Evolutionary conservation across 30 jellyfish, hydroid and myxozoan genomes (phyloP).

Genomic region (Nemopilema nomurai): DNA sequence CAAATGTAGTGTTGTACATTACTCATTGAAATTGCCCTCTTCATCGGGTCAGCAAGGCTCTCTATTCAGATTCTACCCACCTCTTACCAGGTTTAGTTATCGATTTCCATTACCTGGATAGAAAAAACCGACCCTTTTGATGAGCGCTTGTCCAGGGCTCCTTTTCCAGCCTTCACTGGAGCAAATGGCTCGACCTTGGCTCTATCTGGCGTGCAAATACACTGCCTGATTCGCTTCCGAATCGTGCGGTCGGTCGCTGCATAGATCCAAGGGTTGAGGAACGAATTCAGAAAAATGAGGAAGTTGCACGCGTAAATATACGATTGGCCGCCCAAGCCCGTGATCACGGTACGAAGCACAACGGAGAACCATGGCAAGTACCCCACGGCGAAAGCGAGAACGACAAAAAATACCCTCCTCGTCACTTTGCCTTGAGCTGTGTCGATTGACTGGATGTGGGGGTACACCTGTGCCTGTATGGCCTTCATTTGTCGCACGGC

Average conservation of each 20-base stretch:
- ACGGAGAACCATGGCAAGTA: conserved; percentile 23
- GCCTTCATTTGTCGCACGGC: conserved; percentile 5
- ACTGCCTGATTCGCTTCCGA: background rate
- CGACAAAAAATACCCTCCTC: background rate
- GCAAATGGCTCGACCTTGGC: background rate
- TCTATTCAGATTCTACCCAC: too few relatives aligned
- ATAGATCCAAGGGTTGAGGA: conserved; percentile 19
- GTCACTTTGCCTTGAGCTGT: conserved; percentile 3
- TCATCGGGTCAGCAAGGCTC: too few relatives aligned
- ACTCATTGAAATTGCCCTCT: too few relatives aligned
- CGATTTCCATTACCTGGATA: background rate
- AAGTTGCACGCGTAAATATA: conserved; percentile 15
- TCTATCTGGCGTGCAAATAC: background rate
- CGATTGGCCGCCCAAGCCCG: conserved; percentile 7
- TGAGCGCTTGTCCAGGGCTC: background rate
- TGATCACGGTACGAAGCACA: conserved; percentile 1
- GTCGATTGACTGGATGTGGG: background rate
- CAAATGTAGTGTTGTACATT: too few relatives aligned
- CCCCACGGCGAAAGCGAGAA: conserved; percentile 2
- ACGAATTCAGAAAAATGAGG: background rate
- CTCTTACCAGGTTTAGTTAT: background rate
- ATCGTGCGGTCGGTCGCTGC: conserved; percentile 13
- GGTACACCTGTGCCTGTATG: background rate
- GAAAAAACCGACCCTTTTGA: background rate
- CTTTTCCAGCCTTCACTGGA: background rate